Evolutionary conservation across 2,113 vertebrate genomes (phyloP), one percentile per base, ranked within the genome.

Genomic region (Lichenostomus cassidix): DNA sequence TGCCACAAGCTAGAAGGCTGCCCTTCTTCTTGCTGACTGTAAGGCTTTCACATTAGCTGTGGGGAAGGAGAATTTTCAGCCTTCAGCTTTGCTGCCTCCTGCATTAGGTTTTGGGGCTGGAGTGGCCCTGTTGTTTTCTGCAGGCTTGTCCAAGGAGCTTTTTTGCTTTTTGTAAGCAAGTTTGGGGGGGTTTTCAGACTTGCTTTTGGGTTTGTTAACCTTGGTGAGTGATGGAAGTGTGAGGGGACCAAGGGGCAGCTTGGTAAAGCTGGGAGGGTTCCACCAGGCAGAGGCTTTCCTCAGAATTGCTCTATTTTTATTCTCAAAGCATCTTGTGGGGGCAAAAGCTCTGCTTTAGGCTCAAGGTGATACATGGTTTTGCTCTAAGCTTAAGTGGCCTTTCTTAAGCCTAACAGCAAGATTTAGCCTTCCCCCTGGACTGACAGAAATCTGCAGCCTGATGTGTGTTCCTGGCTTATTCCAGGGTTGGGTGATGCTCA

Each of bases 1-100:
- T 79, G 90, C 89, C 92, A 95, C 97, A 87, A 96, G 92, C 96
- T 96, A 75, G 95, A 76, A 97, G 94, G 90, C 95, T 92, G 77
- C 90, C 25, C 50, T 96, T 96, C 77, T 92, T 84, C 94, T 97
- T 94, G 68, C 90, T 94, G 93, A 92, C 92, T 94, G 92, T 19
- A 63, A 96, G 87, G 62, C 91, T 97, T 96, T 96, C 95, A 67
- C 83, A 55, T 88, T 93, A 84, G 84, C 94, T 94, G 77, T 65
- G 60, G 79, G 75, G 60, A 90, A 46, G 52, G 39, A 28, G 55
- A 33, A 75, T 69, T 69, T 55, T 25, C 60, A 59, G 47, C 18
- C 0, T 60, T 62, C 35, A 67, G 46, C 78, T 62, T 52, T 56
- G 35, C 82, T 59, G 21, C 52, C 69, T 64, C 20, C 53, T 73